A percentile compares a stretch with the other conserved stretches of the same genome.
phyloP scores from a whole-genome alignment of 2,797 vertebrate genomes.

The Sebastes steindachneri region DNA sequence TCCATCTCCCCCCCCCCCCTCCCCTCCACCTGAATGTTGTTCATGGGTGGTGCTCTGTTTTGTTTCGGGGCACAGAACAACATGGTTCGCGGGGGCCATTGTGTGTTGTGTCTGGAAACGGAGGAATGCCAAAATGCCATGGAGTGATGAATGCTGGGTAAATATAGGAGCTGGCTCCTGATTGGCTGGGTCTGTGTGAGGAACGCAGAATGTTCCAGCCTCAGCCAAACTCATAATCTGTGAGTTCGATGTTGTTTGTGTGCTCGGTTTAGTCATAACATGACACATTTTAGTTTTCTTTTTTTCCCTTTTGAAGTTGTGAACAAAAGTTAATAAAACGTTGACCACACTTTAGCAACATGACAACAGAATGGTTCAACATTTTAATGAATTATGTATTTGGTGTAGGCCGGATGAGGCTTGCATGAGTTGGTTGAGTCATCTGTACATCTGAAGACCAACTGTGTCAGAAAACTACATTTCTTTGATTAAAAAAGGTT shows the following conservation, averaged over 20 bases:
- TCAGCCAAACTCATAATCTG: not conserved
- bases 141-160: conserved; percentile 70
- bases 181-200: conserved; percentile 23
- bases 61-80: conserved; percentile 46
- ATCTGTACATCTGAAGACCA: not conserved
- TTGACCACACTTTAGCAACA: not conserved
- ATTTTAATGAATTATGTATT: not conserved
- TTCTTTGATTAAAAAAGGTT: not conserved
- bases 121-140: conserved; percentile 38
- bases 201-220: not conserved
- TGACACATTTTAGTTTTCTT: not conserved
- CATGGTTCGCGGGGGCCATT: conserved; percentile 12
- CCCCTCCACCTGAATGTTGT: conserved; percentile 42
- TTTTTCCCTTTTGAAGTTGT: not conserved
- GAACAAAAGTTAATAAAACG: not conserved
- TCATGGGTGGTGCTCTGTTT: conserved; percentile 65
- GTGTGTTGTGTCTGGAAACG: conserved; percentile 52
- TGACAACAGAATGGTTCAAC: not conserved
- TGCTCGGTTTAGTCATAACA: not conserved
- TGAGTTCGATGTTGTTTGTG: not conserved
- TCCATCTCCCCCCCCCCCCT: not conserved
- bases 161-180: conserved; percentile 47
- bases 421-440: not conserved
- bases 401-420: not conserved
- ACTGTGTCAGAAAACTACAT: not conserved